Evolutionary conservation across 37 sponge, comb jelly and placozoan species (phyloP), one percentile per base, ranked within the genome.

Genomic region (Crambe crambe): DNA sequence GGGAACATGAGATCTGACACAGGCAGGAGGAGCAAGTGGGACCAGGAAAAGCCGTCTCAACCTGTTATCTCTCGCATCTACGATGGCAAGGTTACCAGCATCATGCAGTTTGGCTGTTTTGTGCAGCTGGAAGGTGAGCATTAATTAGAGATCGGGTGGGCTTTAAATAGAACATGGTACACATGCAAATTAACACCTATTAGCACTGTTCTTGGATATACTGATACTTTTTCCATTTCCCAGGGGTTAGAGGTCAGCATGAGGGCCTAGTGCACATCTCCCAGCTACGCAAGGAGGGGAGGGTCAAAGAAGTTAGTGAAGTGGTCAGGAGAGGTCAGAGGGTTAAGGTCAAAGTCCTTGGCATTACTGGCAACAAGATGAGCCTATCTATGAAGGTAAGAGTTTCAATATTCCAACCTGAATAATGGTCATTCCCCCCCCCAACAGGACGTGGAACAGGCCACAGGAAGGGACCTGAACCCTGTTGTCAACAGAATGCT

Each of bases 41-140:
- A 60, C 21, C 62, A 51, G 21, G 69, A 68, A 57, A 76, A 56
- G 65, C 84, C 77, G 2, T 78, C 86, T 34, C 79, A 70, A 41
- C 86, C 79, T 5, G 72, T 63, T 15, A 78, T 59, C 40, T 77
- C 86, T 1, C 76, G 86, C 68, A 86, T 98, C 4, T 98, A 98
- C 82, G 80, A 89, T 62, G 99, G 96, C 5, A 93, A 83, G 54
- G 96, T 98, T 42, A 84, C 94, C 22, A 93, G 94, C 43, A 85
- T 98, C 30, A 91, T 98, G 94, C 89, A 98, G 80, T 98, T 93
- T 78, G 99, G 99, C 31, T 98, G 99, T 40, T 98, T 98, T 77
- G 99, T 98, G 17, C 94, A 93, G 68, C 76, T 98, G 62, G 96
- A 95, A 35, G 99, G 74, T 73, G 34, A 32, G 66, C 10, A 17